Percentiles rank a stretch among this genome's conserved stretches.
Conservation (phyloP, 2,113 vertebrate species). For the Lagenorhynchus albirostris region DNA sequence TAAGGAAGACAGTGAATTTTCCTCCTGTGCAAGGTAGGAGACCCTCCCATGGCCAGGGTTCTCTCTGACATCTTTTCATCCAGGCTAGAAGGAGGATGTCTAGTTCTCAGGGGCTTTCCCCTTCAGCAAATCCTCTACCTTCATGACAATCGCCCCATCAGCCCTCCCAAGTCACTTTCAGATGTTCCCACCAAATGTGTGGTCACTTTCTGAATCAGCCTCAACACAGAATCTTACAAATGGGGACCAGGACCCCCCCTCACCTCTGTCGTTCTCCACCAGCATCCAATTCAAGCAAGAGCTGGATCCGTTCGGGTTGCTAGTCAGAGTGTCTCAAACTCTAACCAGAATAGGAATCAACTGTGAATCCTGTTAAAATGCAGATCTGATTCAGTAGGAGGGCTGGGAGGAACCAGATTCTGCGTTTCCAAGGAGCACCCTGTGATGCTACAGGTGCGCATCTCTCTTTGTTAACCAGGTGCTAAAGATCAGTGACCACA, state of each 20-base stretch:
- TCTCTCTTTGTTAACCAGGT: not conserved
- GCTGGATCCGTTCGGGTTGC: not conserved
- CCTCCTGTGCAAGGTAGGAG: not conserved
- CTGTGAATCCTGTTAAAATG: not conserved
- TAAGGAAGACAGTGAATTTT: not conserved
- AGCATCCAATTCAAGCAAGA: not conserved
- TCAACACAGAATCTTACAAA: not conserved
- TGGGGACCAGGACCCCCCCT: not conserved
- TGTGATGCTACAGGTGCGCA: accelerated
- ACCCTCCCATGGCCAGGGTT: accelerated
- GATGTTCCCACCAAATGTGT: not conserved
- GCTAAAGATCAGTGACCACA: not conserved
- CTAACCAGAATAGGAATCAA: not conserved
- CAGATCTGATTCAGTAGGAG: not conserved
- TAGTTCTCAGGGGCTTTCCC: not conserved
- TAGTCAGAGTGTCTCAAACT: not conserved
- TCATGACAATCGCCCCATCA: accelerated
- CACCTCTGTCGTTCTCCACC: not conserved
- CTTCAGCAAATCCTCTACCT: not conserved
- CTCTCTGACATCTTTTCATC: not conserved
- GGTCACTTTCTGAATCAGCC: not conserved
- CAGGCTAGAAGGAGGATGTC: not conserved
- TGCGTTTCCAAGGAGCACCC: not conserved
- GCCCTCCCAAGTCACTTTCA: not conserved
- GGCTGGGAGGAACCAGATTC: not conserved